Conservation (phyloP, 2,113 vertebrate genomes). For the Lycaon pictus region DNA sequence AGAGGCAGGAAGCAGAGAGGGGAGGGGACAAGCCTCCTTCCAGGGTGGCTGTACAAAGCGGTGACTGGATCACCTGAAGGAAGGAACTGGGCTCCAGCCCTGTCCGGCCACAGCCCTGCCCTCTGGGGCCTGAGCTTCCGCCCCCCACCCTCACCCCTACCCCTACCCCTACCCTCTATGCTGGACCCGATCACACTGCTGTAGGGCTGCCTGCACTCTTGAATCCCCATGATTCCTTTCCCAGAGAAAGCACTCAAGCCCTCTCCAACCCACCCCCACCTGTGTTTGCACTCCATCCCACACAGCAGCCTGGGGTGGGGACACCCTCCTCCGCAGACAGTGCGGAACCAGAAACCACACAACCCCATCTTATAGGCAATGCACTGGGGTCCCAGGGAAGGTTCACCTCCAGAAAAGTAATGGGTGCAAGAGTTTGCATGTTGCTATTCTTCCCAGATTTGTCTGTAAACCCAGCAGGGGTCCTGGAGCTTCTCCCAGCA, state of each 20-base stretch:
- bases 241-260: not conserved
- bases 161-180: not conserved
- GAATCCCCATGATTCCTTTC: not conserved
- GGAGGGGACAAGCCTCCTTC: not conserved
- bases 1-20: not conserved
- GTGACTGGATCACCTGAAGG: not conserved
- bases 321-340: not conserved
- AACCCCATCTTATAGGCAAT: fast-evolving
- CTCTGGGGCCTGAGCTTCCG: not conserved
- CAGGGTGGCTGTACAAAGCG: not conserved
- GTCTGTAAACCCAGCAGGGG: no score
- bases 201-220: not conserved
- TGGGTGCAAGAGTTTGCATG: not conserved
- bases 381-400: not conserved
- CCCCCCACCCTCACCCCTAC: no score
- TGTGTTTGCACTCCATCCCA: not conserved
- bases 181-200: not conserved
- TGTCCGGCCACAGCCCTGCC: not conserved
- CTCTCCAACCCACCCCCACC: not conserved
- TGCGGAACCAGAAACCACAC: not conserved
- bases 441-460: not conserved
- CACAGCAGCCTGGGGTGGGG: not conserved
- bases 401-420: fast-evolving
- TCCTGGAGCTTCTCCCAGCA: fast-evolving
- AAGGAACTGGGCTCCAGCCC: not conserved